phyloP scores from a whole-genome alignment of 2,888 invertebrate genomes.

The Agrotis segetum region DNA sequence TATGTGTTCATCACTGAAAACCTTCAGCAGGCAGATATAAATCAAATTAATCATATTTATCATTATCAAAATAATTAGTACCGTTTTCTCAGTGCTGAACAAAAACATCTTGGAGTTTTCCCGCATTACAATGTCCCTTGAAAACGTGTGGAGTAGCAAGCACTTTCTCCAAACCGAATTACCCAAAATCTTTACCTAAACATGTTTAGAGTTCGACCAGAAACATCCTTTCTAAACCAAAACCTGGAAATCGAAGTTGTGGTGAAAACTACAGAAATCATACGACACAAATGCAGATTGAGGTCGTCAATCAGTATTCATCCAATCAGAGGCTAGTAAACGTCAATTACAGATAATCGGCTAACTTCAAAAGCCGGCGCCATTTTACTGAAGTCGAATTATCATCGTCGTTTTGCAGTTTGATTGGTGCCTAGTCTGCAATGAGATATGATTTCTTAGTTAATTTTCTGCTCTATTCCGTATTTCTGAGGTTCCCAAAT shows the following conservation, averaged over 20 bases:
- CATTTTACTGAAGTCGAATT: slow-evolving; percentile 1
- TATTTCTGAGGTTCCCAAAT: too few relatives aligned
- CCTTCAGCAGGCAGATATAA: not conserved
- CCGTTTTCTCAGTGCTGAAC: too few relatives aligned
- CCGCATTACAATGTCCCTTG: not conserved
- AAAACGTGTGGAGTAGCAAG: not conserved
- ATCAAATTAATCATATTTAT: too few relatives aligned
- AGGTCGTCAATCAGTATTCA: slow-evolving; percentile 3
- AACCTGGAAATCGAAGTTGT: slow-evolving; percentile 8
- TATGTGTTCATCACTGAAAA: not conserved
- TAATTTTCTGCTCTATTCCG: too few relatives aligned
- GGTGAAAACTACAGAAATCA: slow-evolving; percentile 1
- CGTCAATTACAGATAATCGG: slow-evolving; percentile 3
- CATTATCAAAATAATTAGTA: too few relatives aligned
- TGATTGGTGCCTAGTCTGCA: not conserved
- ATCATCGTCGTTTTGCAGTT: not conserved
- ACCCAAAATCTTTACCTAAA: too few relatives aligned
- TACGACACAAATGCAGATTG: slow-evolving; percentile 11
- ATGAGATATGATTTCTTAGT: not conserved
- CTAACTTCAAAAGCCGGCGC: not conserved
- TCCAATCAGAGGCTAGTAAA: slow-evolving; percentile 7
- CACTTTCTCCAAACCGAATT: not conserved
- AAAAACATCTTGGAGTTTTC: too few relatives aligned
- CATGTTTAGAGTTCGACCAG: not conserved
- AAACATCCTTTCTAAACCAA: not conserved